Base-by-base conservation (phyloP, 92 coral and sea anemone species). In the Phenganax marumi region DNA sequence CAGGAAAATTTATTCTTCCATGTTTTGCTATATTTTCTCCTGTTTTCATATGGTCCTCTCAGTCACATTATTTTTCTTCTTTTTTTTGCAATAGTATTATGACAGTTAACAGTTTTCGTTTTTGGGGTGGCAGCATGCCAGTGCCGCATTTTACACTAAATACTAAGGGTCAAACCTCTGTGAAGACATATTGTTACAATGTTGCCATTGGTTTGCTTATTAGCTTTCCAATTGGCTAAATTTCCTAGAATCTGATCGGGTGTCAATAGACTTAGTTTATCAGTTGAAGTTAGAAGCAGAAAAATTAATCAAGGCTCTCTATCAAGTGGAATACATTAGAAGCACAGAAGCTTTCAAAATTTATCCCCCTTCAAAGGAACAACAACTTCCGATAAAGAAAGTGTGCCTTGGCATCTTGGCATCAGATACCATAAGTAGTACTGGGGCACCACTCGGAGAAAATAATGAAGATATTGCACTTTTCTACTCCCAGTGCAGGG, bases 1-100 rank as follows among this genome's bases (percentile, higher is more conserved):
- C n/a, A n/a, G n/a, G n/a, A n/a, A n/a, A n/a, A n/a, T n/a, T n/a
- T 76, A 52, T 50, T 76, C 68, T 76, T 47, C 81, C 81, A 76
- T 23, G 50, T n/a, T n/a, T n/a, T n/a, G n/a, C n/a, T n/a, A n/a
- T n/a, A n/a, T n/a, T n/a, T n/a, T n/a, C n/a, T n/a, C 50, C 3
- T 18, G 17, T 33, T 51, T 76, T 46, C 22, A 53, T 24, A 22
- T 76, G 18, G 68, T 10, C 60, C 60, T 10, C 17, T n/a, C n/a
- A n/a, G n/a, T n/a, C n/a, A n/a, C n/a, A n/a, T n/a, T n/a, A n/a
- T n/a, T n/a, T n/a, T n/a, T n/a, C n/a, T n/a, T n/a, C n/a, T n/a
- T n/a, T n/a, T n/a, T n/a, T n/a, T n/a, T n/a, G n/a, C n/a, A n/a
- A n/a, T n/a, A n/a, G n/a, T n/a, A n/a, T n/a, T n/a, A n/a, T n/a